phyloP scores from a whole-genome alignment of 2,888 invertebrate species.

The Morinoia aosen region DNA sequence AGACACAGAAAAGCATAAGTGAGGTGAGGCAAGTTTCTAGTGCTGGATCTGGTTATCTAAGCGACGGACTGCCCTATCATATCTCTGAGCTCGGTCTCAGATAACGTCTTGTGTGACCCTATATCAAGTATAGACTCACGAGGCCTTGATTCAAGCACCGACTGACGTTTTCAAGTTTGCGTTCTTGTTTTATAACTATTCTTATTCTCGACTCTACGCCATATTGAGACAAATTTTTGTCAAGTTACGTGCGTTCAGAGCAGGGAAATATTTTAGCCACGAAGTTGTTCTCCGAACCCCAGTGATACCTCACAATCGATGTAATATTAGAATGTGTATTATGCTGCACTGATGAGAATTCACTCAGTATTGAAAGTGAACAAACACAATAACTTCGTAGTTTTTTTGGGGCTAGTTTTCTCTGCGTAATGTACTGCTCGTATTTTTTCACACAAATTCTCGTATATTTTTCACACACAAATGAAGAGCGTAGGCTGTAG shows the following conservation, averaged over 20 bases:
- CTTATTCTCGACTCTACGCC: not conserved
- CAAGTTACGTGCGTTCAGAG: not conserved
- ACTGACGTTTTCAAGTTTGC: not conserved
- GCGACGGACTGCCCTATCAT: not conserved
- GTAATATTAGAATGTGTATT: not conserved
- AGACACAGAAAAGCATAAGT: conserved; percentile 8
- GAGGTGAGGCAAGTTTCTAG: not conserved
- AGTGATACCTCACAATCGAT: not conserved
- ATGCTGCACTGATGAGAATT: not conserved
- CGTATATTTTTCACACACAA: no score
- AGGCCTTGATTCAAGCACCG: not conserved
- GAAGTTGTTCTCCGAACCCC: not conserved
- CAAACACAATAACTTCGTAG: no score
- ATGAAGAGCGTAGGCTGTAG: no score
- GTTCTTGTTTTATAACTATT: not conserved
- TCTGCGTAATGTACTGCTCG: no score
- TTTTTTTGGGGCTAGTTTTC: no score
- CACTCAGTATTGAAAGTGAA: no score
- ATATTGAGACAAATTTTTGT: not conserved
- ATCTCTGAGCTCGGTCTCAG: not conserved
- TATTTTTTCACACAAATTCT: no score
- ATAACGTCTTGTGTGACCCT: not conserved
- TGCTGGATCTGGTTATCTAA: not conserved
- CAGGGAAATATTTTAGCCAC: not conserved
- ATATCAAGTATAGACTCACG: not conserved